A percentile compares a stretch with the other conserved stretches of the same genome.
phyloP scores from a whole-genome alignment of 1,140 invertebrate species.

The Lucilia sericata region DNA sequence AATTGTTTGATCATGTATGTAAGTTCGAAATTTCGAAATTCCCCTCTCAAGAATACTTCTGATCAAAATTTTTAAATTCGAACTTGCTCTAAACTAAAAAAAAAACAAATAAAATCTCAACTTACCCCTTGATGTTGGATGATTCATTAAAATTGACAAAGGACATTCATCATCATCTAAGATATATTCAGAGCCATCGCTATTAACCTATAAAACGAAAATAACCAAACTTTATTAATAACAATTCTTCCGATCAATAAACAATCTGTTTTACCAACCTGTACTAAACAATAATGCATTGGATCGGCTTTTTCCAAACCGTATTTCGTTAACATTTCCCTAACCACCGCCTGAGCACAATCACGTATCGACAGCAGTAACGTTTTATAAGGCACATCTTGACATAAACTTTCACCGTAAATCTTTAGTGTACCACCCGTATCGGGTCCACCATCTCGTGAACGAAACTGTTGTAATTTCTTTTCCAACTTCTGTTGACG shows the following conservation, averaged over 20 bases:
- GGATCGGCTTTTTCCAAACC: slow-evolving; percentile 91
- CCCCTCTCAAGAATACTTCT: no score
- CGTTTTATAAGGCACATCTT: slow-evolving; percentile 98
- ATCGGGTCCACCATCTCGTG: slow-evolving; percentile 92
- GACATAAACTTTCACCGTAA: slow-evolving; percentile 95
- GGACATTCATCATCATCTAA: slow-evolving; percentile 98
- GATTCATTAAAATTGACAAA: slow-evolving; percentile 92
- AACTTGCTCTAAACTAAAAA: no score
- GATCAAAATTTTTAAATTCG: no score
- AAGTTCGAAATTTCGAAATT: no score
- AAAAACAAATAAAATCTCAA: slow-evolving; percentile 52
- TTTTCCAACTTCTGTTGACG: slow-evolving; percentile 98
- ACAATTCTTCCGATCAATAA: background rate
- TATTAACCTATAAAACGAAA: slow-evolving; percentile 73
- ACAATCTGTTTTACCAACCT: slow-evolving; percentile 74
- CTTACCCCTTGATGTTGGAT: slow-evolving; percentile 85
- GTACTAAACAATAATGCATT: slow-evolving; percentile 91
- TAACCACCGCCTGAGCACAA: slow-evolving; percentile 89
- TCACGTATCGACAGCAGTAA: slow-evolving; percentile 93
- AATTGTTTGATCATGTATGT: no score
- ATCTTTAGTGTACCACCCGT: slow-evolving; percentile 96
- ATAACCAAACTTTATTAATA: slow-evolving; percentile 30
- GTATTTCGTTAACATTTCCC: slow-evolving; percentile 98
- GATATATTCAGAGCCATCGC: slow-evolving; percentile 86
- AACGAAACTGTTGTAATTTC: slow-evolving; percentile 95